Conservation (phyloP, 2,113 vertebrate species). For the Semicossyphus pulcher region DNA sequence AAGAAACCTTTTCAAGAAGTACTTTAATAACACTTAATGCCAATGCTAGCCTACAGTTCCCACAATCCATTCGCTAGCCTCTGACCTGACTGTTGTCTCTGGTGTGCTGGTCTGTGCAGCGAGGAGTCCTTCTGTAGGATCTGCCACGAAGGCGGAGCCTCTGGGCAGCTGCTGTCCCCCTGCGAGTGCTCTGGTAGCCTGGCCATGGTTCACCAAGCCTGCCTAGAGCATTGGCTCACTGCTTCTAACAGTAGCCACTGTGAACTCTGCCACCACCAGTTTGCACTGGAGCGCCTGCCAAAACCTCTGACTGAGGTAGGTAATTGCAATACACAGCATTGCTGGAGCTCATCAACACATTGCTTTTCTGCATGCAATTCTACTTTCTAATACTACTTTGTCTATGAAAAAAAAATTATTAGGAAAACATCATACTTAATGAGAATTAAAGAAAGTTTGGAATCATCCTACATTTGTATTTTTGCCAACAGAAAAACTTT, state of each 20-base stretch:
- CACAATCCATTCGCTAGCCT: not conserved
- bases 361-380: not conserved
- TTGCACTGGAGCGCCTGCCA: conserved; percentile 73
- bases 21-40: not conserved
- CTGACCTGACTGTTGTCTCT: not conserved
- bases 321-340: not conserved
- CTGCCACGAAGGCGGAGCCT: conserved; percentile 71
- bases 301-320: conserved; percentile 78
- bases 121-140: conserved; percentile 81
- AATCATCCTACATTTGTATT: too few relatives aligned
- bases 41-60: not conserved
- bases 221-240: conserved; percentile 81
- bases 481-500: too few relatives aligned
- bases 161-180: conserved; percentile 76
- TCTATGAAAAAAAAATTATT: too few relatives aligned
- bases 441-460: too few relatives aligned
- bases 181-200: conserved; percentile 79
- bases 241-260: conserved; percentile 79
- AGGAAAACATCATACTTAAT: too few relatives aligned
- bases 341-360: not conserved
- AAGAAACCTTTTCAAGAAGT: not conserved
- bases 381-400: too few relatives aligned
- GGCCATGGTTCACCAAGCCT: conserved; percentile 77
- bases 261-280: conserved; percentile 81
- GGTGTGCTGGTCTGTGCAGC: conserved; percentile 17